phyloP scores from a whole-genome alignment of 2,113 vertebrate genomes.

The Percopsis transmontana region DNA sequence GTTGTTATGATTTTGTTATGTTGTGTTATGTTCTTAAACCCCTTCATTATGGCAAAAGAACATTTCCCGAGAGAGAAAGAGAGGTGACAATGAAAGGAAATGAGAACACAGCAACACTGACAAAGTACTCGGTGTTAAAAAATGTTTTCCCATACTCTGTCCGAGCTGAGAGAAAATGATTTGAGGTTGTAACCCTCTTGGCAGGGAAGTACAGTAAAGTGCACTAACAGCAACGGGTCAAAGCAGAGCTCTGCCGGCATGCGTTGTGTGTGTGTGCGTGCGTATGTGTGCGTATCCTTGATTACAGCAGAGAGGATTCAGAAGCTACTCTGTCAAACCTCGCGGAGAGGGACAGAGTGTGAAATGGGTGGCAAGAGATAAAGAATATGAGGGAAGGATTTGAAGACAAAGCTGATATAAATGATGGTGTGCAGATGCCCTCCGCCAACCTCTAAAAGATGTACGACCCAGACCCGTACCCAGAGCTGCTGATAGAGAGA shows the following conservation, averaged over 20 bases:
- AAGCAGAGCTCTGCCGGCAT: constrained; percentile 6
- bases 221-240: constrained; percentile 35
- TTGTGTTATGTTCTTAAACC: too few relatives aligned
- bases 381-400: background rate
- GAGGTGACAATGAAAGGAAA: background rate
- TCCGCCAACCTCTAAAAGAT: constrained; percentile 59
- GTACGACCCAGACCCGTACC: constrained; percentile 28
- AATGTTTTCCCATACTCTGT: constrained; percentile 7
- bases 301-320: background rate
- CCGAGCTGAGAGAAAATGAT: constrained; percentile 44
- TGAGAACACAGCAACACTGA: background rate
- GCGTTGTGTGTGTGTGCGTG: constrained; percentile 1
- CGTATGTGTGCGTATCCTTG: constrained; percentile 5
- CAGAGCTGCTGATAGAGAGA: constrained; percentile 51
- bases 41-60: too few relatives aligned
- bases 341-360: background rate
- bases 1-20: too few relatives aligned
- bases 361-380: background rate
- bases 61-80: background rate
- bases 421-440: constrained; percentile 56
- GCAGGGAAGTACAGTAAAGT: constrained; percentile 27
- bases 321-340: constrained; percentile 24
- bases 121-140: constrained; percentile 40
- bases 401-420: constrained; percentile 42
- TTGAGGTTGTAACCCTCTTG: constrained; percentile 16